These are phyloP conservation scores for Porites cylindrica DNA, from an alignment of 92 coral and sea anemone genomes.

Conservation along the genomic window DNA sequence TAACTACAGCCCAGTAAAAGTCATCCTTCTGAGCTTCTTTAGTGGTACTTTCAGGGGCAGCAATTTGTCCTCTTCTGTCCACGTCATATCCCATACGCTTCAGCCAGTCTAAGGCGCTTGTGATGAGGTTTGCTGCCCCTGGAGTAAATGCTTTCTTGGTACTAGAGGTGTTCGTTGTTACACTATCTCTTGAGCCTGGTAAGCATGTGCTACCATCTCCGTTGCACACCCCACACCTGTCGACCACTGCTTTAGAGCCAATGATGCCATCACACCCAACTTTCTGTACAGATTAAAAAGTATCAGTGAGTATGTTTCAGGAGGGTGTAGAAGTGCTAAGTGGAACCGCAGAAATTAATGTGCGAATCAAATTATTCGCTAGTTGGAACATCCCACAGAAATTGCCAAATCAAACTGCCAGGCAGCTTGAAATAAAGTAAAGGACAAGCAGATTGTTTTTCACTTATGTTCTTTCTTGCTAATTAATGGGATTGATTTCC, in stretches of 20 bases:
- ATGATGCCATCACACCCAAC: slow-evolving; percentile 95
- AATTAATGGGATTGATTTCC: too few species aligned
- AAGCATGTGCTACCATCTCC: slow-evolving; percentile 95
- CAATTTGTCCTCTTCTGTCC: slow-evolving; percentile 85
- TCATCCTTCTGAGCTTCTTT: slow-evolving; percentile 74
- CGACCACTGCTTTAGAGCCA: slow-evolving; percentile 94
- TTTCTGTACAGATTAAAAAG: slow-evolving; percentile 53
- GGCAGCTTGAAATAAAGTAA: too few species aligned
- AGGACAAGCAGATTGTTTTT: too few species aligned
- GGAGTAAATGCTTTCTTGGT: slow-evolving; percentile 83
- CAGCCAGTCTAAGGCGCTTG: slow-evolving; percentile 80
- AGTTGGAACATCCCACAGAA: too few species aligned
- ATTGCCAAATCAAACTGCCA: too few species aligned
- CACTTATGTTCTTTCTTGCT: too few species aligned
- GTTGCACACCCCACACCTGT: slow-evolving; percentile 98
- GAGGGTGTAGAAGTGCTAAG: too few species aligned
- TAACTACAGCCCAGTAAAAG: slow-evolving; percentile 96
- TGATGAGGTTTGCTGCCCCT: slow-evolving; percentile 68
- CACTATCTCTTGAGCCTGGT: slow-evolving; percentile 53
- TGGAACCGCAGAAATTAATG: too few species aligned
- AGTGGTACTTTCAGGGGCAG: slow-evolving; percentile 73
- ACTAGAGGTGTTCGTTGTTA: slow-evolving; percentile 63
- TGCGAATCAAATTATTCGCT: too few species aligned
- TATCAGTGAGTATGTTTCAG: background rate
- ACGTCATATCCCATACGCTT: slow-evolving; percentile 89